Conservation (phyloP, 64 coral and sea anemone genomes). For the Stichodactyla helianthus region DNA sequence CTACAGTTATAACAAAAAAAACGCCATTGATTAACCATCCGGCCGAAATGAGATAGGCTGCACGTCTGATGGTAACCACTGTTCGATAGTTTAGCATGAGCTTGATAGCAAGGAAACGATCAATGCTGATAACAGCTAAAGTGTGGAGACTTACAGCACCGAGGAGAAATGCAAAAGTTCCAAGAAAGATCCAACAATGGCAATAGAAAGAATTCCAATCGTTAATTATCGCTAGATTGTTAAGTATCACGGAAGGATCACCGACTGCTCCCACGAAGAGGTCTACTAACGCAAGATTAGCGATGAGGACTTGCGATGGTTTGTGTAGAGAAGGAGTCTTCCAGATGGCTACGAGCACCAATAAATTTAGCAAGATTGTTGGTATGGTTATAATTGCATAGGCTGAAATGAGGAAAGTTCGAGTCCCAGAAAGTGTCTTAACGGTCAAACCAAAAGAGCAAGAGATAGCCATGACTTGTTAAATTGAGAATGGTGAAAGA, state of each 20-base stretch:
- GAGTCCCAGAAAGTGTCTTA: not conserved
- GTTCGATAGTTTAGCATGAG: too few relatives aligned
- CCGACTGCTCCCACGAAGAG: not conserved
- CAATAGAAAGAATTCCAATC: not conserved
- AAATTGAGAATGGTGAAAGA: not conserved
- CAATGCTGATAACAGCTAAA: not conserved
- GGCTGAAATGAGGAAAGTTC: not conserved
- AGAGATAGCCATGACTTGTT: not conserved
- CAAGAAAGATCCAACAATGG: not conserved
- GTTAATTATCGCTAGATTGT: not conserved
- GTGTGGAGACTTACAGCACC: not conserved
- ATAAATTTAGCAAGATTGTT: not conserved
- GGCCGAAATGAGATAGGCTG: too few relatives aligned
- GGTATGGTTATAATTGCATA: not conserved
- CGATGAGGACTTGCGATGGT: not conserved
- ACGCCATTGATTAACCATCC: too few relatives aligned
- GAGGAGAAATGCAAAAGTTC: not conserved
- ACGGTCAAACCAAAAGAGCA: not conserved
- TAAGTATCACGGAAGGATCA: not conserved
- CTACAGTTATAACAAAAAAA: too few relatives aligned
- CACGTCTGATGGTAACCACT: too few relatives aligned
- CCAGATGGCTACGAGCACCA: not conserved
- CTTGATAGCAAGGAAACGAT: not conserved
- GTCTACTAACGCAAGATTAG: not conserved
- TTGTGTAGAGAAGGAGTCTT: conserved; percentile 12